Percentiles rank a stretch among this genome's conserved stretches.
These are phyloP conservation scores for Theristicus caerulescens DNA, from an alignment of 2,113 vertebrate species.

Conservation along the genomic window DNA sequence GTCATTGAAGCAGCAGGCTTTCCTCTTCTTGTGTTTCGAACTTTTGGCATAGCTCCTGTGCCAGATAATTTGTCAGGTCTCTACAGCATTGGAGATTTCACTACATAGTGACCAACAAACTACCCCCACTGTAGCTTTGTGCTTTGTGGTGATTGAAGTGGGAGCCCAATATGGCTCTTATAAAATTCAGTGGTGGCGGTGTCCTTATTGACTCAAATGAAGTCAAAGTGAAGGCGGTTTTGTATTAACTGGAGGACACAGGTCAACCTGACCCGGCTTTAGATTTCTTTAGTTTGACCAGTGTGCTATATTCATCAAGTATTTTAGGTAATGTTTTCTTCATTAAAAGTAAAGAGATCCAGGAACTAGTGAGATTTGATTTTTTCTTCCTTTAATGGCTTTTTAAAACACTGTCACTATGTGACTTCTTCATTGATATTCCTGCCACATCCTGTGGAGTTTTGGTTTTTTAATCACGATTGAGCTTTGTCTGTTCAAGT, in stretches of 20 bases:
- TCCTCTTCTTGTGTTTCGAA: neutral
- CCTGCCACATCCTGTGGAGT: neutral
- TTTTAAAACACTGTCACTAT: neutral
- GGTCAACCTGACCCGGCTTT: neutral
- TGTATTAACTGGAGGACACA: neutral
- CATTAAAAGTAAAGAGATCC: neutral
- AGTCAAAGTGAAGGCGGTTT: neutral
- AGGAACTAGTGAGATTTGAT: neutral
- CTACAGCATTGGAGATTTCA: neutral
- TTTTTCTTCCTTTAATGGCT: neutral
- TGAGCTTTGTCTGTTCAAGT: neutral
- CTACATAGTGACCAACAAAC: neutral
- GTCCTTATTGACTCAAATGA: neutral
- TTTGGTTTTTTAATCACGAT: neutral
- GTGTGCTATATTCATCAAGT: neutral
- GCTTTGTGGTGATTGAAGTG: neutral
- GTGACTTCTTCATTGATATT: neutral
- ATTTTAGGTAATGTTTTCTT: neutral
- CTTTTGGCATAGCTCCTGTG: neutral
- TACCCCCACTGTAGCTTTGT: neutral
- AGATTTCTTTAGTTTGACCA: neutral
- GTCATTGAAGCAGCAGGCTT: neutral
- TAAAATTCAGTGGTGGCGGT: neutral
- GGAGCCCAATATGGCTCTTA: neutral
- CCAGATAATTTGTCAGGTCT: neutral